A percentile compares a stretch with the other conserved stretches of the same genome.
Evolutionary conservation across 2,113 vertebrate species (phyloP).

Genomic region (Tragelaphus imberbis): DNA sequence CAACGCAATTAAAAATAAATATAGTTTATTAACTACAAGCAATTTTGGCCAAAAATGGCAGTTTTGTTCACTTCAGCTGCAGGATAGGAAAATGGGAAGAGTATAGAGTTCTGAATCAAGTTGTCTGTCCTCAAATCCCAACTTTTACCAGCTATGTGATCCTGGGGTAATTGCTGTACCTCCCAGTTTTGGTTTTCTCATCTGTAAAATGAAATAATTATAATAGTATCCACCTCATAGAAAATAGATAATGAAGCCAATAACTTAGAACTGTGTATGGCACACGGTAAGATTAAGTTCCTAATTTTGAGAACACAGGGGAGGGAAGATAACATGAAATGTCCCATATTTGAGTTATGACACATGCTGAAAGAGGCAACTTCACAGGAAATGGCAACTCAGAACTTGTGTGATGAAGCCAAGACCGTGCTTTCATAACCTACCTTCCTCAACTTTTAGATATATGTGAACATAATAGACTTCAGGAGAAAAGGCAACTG

Average conservation of each 20-base stretch:
- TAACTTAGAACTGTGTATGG: background rate
- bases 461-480: too few species aligned
- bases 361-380: background rate
- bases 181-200: background rate
- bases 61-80: background rate
- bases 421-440: background rate
- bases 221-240: background rate
- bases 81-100: background rate
- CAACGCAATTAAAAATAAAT: background rate
- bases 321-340: background rate
- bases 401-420: background rate
- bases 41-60: background rate
- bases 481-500: background rate
- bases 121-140: background rate
- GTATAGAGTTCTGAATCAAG: background rate
- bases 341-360: background rate
- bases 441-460: background rate
- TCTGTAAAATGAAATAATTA: background rate
- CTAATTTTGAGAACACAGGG: background rate
- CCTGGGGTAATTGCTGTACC: background rate
- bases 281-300: background rate
- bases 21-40: background rate
- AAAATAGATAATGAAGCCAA: background rate
- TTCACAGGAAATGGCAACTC: background rate
- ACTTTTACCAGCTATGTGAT: background rate